A percentile compares a stretch with the other conserved stretches of the same genome.
Evolutionary conservation across 2,888 invertebrate species (phyloP).

Genomic region (Antheraea yamamai): DNA sequence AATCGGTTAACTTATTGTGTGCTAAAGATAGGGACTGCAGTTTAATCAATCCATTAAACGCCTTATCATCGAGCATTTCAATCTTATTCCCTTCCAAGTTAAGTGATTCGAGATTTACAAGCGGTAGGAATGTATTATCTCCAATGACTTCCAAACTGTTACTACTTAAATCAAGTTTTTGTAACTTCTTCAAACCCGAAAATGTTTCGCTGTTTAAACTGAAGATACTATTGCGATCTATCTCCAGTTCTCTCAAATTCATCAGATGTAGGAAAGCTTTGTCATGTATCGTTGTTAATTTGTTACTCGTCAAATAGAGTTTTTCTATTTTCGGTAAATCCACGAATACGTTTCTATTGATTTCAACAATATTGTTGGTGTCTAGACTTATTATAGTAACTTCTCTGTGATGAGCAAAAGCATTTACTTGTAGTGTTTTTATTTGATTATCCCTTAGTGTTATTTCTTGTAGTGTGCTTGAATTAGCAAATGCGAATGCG

Average conservation of each 20-base stretch:
- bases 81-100: constrained; percentile 71
- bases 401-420: constrained; percentile 86
- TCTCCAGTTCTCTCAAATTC: constrained; percentile 88
- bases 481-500: constrained; percentile 87
- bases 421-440: constrained; percentile 81
- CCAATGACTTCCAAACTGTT: constrained; percentile 89
- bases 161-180: constrained; percentile 85
- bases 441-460: constrained; percentile 86
- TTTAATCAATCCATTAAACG: constrained; percentile 62
- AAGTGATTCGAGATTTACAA: constrained; percentile 53
- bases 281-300: constrained; percentile 91
- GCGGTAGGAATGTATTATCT: constrained; percentile 85
- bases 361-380: constrained; percentile 87
- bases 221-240: constrained; percentile 87
- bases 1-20: constrained; percentile 56
- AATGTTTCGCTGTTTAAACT: constrained; percentile 89
- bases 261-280: constrained; percentile 88
- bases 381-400: constrained; percentile 85
- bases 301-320: constrained; percentile 91
- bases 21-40: constrained; percentile 60
- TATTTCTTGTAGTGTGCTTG: constrained; percentile 84
- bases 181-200: constrained; percentile 85
- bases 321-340: constrained; percentile 86
- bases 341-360: constrained; percentile 87
- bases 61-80: constrained; percentile 72